Evolutionary conservation across 2,113 vertebrate species (phyloP), one percentile per base, ranked within the genome.

Genomic region (Girardinichthys multiradiatus): DNA sequence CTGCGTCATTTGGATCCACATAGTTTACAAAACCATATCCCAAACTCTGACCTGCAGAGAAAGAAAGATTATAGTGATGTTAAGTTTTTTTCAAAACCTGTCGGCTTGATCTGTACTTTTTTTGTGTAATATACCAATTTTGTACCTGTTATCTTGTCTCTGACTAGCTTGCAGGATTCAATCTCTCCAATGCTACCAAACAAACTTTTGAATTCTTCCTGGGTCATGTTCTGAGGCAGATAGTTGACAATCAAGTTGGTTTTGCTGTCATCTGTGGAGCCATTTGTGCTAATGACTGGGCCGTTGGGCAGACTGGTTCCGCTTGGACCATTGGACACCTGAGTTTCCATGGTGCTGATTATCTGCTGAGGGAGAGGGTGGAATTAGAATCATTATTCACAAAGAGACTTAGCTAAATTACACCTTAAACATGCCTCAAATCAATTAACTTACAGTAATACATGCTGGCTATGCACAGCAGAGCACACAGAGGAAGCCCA

Each of bases 191-290:
- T 97, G 94, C 96, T 98, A 76, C 97, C 97, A 0, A 98, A 98
- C 82, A 98, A 95, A 81, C 97, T 98, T 91, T 97, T 96, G 86
- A 98, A 97, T 89, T 98, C 97, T 54, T 98, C 97, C 89, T 98
- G 97, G 69, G 96, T 98, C 97, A 98, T 98, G 92, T 96, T 98
- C 94, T 98, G 97, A 80, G 97, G 97, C 93, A 98, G 94, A 90
- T 98, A 98, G 92, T 98, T 98, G 90, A 98, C 97, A 48, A 98
- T 98, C 92, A 98, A 94, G 94, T 98, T 98, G 87, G 97, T 98
- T 93, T 98, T 98, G 94, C 96, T 97, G 94, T 98, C 97, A 0
- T 98, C 97, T 4, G 95, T 95, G 66, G 96, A 94, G 66, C 95
- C 93, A 0, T 97, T 93, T 77, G 95, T 95, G 69, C 95, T 96